Conservation (phyloP, 1,140 invertebrate species). For the Microvelia longipes region DNA sequence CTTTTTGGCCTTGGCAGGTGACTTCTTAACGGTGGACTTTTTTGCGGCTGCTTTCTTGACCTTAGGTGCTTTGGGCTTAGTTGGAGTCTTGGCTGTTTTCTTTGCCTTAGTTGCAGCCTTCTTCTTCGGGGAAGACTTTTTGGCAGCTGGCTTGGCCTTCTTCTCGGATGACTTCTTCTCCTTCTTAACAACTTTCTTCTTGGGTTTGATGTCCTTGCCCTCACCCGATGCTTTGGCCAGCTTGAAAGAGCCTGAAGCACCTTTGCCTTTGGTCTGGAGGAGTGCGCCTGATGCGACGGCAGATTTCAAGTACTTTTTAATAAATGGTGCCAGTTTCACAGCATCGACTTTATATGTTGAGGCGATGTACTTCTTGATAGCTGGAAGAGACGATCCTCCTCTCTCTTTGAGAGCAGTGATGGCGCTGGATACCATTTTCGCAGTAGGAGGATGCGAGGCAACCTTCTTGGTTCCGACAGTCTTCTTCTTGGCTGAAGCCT, state of each 20-base stretch:
- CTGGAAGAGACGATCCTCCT: conserved; percentile 36
- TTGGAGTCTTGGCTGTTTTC: conserved; percentile 15
- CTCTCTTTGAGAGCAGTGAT: conserved; percentile 36
- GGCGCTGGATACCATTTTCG: conserved; percentile 33
- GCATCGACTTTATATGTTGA: conserved; percentile 33
- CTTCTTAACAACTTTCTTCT: conserved; percentile 16
- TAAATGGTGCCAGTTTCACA: conserved; percentile 30
- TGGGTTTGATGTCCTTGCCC: conserved; percentile 7
- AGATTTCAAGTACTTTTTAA: conserved; percentile 31
- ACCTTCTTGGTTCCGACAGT: conserved; percentile 24
- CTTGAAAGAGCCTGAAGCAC: conserved; percentile 34
- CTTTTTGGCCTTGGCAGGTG: conserved; percentile 18
- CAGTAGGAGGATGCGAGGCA: too few relatives aligned
- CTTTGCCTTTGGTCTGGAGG: conserved; percentile 32
- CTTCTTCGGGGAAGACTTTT: background rate
- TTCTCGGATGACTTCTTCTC: conserved; percentile 13
- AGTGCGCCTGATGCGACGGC: conserved; percentile 29
- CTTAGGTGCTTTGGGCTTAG: conserved; percentile 15
- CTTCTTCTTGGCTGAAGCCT: conserved; percentile 15
- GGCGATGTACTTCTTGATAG: conserved; percentile 39
- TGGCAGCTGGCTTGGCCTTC: conserved; percentile 17
- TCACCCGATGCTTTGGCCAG: conserved; percentile 17
- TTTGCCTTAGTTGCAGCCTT: conserved; percentile 11
- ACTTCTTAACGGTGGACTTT: conserved; percentile 5
- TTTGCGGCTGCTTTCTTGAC: conserved; percentile 18